These are phyloP conservation scores for Clanis bilineata DNA, from an alignment of 2,888 invertebrate species.

Conservation along the genomic window DNA sequence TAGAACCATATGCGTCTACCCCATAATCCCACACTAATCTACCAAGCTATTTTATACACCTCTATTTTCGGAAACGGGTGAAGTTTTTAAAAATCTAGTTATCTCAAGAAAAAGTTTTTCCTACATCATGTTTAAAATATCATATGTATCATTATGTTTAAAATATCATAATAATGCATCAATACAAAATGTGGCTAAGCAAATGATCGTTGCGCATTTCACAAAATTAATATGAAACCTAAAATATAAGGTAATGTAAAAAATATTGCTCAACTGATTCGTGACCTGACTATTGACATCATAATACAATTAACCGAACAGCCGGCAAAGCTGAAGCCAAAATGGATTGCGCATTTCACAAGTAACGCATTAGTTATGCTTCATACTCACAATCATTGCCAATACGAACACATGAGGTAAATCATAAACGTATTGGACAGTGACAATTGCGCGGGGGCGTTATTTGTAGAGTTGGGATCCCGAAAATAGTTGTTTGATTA, in stretches of 20 bases:
- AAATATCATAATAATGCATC: neutral
- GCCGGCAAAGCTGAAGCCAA: conserved; percentile 64
- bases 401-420: conserved; percentile 47
- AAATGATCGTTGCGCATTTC: neutral
- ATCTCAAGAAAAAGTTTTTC: too few relatives aligned
- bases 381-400: conserved; percentile 30
- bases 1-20: too few relatives aligned
- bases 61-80: too few relatives aligned
- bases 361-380: conserved; percentile 60
- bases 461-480: conserved; percentile 52
- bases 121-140: too few relatives aligned
- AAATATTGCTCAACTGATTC: neutral
- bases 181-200: too few relatives aligned
- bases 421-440: conserved; percentile 69
- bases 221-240: neutral
- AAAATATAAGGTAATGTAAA: neutral
- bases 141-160: too few relatives aligned
- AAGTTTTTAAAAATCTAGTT: too few relatives aligned
- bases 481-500: conserved; percentile 78
- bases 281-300: conserved; percentile 3
- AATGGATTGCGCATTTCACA: conserved; percentile 69
- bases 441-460: conserved; percentile 69
- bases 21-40: too few relatives aligned
- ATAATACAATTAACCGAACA: conserved; percentile 33
- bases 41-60: too few relatives aligned